Percentiles rank a stretch among this genome's conserved stretches.
Conservation (phyloP, 2,888 invertebrate species). For the Lobophora halterata region DNA sequence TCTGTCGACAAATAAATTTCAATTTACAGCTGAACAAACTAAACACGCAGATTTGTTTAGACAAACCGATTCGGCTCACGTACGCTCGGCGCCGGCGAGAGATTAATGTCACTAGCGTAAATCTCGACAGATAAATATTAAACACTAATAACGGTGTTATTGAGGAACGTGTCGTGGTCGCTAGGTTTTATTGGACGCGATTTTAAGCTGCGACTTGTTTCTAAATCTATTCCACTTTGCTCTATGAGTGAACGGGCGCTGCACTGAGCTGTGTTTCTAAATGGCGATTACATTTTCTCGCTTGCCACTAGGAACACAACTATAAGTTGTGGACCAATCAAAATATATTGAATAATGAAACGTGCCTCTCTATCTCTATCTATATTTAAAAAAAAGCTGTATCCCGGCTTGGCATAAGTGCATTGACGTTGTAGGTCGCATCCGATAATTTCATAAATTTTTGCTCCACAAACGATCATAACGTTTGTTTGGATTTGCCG, state of each 20-base stretch:
- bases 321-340: no score
- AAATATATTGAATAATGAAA: no score
- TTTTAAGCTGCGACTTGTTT: neutral
- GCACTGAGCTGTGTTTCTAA: no score
- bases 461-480: constrained; percentile 10
- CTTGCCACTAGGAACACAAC: no score
- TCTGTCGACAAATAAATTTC: constrained; percentile 54
- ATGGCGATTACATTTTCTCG: no score
- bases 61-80: constrained; percentile 45
- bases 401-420: no score
- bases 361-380: no score
- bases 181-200: neutral
- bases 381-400: no score
- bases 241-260: neutral
- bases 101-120: constrained; percentile 42
- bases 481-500: constrained; percentile 8
- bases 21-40: constrained; percentile 39
- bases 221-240: no score
- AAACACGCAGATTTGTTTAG: constrained; percentile 44
- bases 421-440: neutral
- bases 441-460: neutral
- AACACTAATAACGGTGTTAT: constrained; percentile 23
- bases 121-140: constrained; percentile 29
- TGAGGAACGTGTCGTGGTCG: constrained; percentile 16
- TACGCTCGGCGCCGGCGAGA: constrained; percentile 31